Percentiles rank a stretch among this genome's conserved stretches.
phyloP scores from a whole-genome alignment of 1,140 invertebrate species.

The Palaemon carinicauda region DNA sequence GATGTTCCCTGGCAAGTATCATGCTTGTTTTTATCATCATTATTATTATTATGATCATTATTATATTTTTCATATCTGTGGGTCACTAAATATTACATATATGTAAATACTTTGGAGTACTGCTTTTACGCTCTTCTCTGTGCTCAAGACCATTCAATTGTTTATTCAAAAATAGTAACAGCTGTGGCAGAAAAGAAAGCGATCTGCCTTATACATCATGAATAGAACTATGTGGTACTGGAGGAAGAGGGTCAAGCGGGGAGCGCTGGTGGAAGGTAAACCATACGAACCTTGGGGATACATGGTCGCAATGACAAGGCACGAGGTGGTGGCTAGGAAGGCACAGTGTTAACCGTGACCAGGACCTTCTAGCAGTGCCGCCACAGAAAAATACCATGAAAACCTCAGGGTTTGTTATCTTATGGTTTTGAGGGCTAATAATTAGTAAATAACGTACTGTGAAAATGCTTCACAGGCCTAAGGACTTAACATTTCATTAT shows the following conservation, averaged over 20 bases:
- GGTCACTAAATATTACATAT: not conserved
- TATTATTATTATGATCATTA: not conserved
- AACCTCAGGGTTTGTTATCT: constrained; percentile 23
- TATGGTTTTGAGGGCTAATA: not conserved
- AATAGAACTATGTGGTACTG: not conserved
- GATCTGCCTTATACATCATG: not conserved
- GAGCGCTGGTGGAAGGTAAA: constrained; percentile 50
- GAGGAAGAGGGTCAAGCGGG: constrained; percentile 42
- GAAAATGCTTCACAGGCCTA: not conserved
- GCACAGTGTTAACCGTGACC: constrained; percentile 54
- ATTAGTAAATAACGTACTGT: not conserved
- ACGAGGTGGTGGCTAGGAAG: constrained; percentile 55
- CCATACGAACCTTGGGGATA: constrained; percentile 53
- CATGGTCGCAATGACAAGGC: constrained; percentile 51
- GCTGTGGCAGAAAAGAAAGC: not conserved
- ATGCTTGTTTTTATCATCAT: no score
- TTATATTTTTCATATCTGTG: not conserved
- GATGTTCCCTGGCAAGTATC: no score
- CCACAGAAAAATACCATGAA: constrained; percentile 42
- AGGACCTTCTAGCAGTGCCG: constrained; percentile 56
- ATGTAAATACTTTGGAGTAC: not conserved
- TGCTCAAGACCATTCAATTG: not conserved
- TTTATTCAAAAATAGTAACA: not conserved
- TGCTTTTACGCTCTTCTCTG: not conserved
- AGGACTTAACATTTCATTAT: constrained; percentile 10